These are phyloP conservation scores for Neopipo cinnamomea DNA, from an alignment of 2,113 vertebrate genomes.

Conservation along the genomic window DNA sequence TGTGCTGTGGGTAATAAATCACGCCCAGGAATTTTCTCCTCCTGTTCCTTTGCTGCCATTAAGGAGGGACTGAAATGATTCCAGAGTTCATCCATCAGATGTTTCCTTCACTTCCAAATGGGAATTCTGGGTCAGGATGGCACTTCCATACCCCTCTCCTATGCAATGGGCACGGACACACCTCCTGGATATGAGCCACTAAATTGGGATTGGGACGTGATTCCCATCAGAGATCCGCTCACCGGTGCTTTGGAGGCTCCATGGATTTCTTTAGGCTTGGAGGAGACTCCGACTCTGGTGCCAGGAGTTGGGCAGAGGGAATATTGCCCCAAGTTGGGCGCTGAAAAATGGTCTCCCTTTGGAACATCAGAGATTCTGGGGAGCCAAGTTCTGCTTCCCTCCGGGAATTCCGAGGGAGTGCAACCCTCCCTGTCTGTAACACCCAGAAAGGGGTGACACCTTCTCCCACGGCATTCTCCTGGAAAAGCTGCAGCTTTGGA, in stretches of 20 bases:
- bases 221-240: not conserved
- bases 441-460: no score
- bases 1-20: not conserved
- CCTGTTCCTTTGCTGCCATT: not conserved
- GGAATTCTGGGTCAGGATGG: not conserved
- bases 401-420: no score
- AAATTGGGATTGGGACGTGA: no score
- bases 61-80: not conserved
- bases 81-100: not conserved
- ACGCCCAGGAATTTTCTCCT: not conserved
- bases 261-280: not conserved
- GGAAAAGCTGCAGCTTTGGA: no score
- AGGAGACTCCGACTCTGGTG: not conserved
- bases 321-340: not conserved
- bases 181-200: not conserved
- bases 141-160: not conserved
- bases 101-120: not conserved
- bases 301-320: not conserved
- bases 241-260: not conserved
- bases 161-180: not conserved
- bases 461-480: no score
- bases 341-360: not conserved
- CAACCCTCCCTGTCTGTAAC: no score
- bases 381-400: not conserved
- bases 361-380: not conserved